A percentile compares a stretch with the other conserved stretches of the same genome.
These are phyloP conservation scores for Andrena cerasifolii DNA, from an alignment of 1,140 invertebrate genomes.

Conservation along the genomic window DNA sequence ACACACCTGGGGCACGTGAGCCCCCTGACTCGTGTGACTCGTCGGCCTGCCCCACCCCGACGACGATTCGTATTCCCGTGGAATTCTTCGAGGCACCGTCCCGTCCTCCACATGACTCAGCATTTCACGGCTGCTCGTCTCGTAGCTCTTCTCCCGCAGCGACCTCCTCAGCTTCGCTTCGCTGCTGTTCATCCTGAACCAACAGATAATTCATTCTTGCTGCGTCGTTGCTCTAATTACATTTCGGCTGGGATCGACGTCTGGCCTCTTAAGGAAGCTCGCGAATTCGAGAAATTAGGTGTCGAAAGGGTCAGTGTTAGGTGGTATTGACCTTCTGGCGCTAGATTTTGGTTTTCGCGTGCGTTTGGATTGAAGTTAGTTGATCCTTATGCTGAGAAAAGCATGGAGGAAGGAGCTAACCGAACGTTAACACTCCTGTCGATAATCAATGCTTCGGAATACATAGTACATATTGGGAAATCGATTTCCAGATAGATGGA, in stretches of 20 bases:
- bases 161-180: slow-evolving; percentile 75
- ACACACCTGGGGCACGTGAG: slow-evolving; percentile 61
- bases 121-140: slow-evolving; percentile 67
- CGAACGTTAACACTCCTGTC: no score
- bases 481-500: background rate
- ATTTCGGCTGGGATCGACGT: no score
- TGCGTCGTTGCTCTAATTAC: background rate
- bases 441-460: background rate
- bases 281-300: no score
- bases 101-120: slow-evolving; percentile 69
- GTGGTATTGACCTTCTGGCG: no score
- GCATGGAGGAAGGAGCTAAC: no score
- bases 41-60: slow-evolving; percentile 53
- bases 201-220: background rate
- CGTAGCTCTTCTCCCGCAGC: slow-evolving; percentile 75
- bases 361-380: no score
- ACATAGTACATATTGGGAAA: background rate
- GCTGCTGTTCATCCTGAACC: slow-evolving; percentile 54
- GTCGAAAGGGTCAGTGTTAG: no score
- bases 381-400: no score
- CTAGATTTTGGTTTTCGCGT: no score
- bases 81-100: slow-evolving; percentile 67
- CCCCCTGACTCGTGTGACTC: slow-evolving; percentile 55
- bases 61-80: slow-evolving; percentile 69
- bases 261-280: no score